These are phyloP conservation scores for Psilopogon haemacephalus DNA, from an alignment of 2,113 vertebrate genomes.

Conservation along the genomic window DNA sequence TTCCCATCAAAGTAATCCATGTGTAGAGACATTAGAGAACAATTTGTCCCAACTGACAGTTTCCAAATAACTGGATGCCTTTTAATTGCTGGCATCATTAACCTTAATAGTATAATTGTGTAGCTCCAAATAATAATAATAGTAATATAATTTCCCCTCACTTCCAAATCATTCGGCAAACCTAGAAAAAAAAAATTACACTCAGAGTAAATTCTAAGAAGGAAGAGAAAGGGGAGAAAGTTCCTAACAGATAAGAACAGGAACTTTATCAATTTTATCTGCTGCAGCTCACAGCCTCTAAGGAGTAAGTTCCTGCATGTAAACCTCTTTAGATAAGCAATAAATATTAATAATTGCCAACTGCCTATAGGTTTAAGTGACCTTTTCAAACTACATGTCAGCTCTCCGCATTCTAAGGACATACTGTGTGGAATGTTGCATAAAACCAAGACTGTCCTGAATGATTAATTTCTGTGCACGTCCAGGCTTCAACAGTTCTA, in stretches of 20 bases:
- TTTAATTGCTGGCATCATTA: constrained; percentile 86
- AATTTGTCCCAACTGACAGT: constrained; percentile 77
- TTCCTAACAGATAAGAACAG: constrained; percentile 30
- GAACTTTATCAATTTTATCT: constrained; percentile 62
- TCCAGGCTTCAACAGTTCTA: constrained; percentile 9
- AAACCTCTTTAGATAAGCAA: constrained; percentile 59
- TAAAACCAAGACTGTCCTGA: constrained; percentile 42
- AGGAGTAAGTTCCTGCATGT: constrained; percentile 53
- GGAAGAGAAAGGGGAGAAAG: neutral
- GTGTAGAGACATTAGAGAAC: constrained; percentile 75
- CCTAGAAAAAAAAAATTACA: neutral
- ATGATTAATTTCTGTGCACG: constrained; percentile 47
- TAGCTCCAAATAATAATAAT: constrained; percentile 65
- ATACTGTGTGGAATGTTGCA: constrained; percentile 19
- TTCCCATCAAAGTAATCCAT: constrained; percentile 75
- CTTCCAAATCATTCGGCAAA: constrained; percentile 46
- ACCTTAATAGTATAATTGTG: constrained; percentile 78
- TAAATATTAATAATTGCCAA: constrained; percentile 77
- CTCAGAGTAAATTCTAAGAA: neutral
- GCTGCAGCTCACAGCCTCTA: constrained; percentile 52
- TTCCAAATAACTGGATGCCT: constrained; percentile 79
- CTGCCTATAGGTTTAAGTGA: constrained; percentile 62
- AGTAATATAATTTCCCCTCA: constrained; percentile 56
- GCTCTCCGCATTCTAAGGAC: constrained; percentile 20
- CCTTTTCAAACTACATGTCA: constrained; percentile 71